Percentiles rank a stretch among this genome's conserved stretches.
phyloP scores from a whole-genome alignment of 2,888 invertebrate species.

The Callinectes sapidus region DNA sequence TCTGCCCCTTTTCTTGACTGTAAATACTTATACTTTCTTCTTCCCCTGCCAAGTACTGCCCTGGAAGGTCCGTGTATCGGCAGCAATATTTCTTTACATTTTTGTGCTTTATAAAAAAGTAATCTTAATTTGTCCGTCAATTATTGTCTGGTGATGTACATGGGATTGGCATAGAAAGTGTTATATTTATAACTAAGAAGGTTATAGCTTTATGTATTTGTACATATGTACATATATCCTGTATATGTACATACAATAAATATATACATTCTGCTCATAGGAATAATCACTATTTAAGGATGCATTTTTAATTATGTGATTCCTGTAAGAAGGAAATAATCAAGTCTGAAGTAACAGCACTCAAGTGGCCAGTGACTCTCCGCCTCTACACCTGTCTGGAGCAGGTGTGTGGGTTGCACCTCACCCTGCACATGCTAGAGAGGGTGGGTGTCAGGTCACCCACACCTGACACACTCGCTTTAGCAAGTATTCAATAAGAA shows the following conservation, averaged over 20 bases:
- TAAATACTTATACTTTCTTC: slow-evolving; percentile 3
- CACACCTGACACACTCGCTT: not conserved
- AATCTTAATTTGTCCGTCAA: slow-evolving; percentile 6
- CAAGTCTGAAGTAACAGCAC: not conserved
- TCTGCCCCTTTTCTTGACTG: not conserved
- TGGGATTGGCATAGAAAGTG: slow-evolving; percentile 17
- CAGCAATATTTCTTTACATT: slow-evolving; percentile 34
- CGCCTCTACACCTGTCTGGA: not conserved
- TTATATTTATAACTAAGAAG: slow-evolving; percentile 42
- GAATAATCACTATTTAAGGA: slow-evolving; percentile 19
- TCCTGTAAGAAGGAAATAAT: slow-evolving; percentile 24
- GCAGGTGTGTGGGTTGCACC: not conserved
- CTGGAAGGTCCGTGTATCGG: slow-evolving; percentile 33
- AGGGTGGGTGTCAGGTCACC: not conserved
- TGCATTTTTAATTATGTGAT: slow-evolving; percentile 3
- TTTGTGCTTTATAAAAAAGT: slow-evolving; percentile 31
- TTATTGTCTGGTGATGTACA: slow-evolving; percentile 26
- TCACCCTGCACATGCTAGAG: not conserved
- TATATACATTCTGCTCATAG: slow-evolving; percentile 37
- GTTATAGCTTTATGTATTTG: slow-evolving; percentile 31
- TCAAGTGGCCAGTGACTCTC: not conserved
- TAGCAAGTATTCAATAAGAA: not conserved
- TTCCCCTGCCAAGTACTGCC: slow-evolving; percentile 3
- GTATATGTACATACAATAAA: slow-evolving; percentile 43
- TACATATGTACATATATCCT: slow-evolving; percentile 40